A percentile compares a stretch with the other conserved stretches of the same genome.
phyloP scores from a whole-genome alignment of 2,888 invertebrate species.

The Alloplasta piceator region DNA sequence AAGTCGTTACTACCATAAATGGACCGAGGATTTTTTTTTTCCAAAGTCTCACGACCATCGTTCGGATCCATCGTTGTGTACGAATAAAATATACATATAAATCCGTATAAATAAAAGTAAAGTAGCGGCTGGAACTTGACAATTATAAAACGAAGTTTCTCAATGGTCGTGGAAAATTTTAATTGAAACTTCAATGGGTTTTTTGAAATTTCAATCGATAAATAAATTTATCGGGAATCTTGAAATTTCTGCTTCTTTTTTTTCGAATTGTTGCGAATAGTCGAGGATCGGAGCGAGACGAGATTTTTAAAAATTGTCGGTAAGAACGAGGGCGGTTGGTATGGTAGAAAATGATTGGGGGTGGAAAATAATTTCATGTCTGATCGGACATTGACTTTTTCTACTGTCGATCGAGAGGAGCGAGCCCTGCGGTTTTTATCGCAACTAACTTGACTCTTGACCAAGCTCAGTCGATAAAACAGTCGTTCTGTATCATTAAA shows the following conservation, averaged over 20 bases:
- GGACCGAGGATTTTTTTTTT: constrained; percentile 65
- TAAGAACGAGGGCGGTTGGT: constrained; percentile 61
- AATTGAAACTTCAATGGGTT: constrained; percentile 6
- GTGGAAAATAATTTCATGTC: constrained; percentile 7
- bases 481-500: background rate
- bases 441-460: too few relatives aligned
- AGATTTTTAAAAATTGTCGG: constrained; percentile 26
- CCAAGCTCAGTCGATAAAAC: background rate
- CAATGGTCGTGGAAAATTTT: background rate
- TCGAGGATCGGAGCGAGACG: background rate
- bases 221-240: background rate
- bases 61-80: constrained; percentile 29
- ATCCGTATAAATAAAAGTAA: constrained; percentile 1
- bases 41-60: constrained; percentile 53
- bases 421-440: background rate
- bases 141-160: background rate
- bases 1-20: constrained; percentile 71
- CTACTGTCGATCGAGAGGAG: constrained; percentile 43
- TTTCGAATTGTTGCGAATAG: background rate
- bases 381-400: constrained; percentile 52
- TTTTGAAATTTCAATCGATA: too few relatives aligned
- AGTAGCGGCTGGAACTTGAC: background rate
- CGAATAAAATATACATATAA: too few relatives aligned
- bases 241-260: background rate
- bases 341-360: constrained; percentile 27